Evolutionary conservation across 1,140 invertebrate genomes (phyloP).

Genomic region (Rhagoletis zephyria): DNA sequence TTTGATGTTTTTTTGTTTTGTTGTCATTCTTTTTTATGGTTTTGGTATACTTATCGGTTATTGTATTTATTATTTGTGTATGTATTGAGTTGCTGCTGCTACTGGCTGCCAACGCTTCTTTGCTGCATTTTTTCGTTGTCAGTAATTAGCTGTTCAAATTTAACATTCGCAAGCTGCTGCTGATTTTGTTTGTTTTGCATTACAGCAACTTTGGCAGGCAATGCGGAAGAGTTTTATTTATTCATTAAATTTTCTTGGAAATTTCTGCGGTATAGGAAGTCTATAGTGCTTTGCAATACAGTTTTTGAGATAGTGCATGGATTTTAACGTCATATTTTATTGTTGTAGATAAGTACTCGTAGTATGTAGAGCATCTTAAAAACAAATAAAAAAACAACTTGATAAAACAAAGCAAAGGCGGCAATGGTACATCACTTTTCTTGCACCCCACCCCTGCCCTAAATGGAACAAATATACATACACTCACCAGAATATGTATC

Average conservation of each 20-base stretch:
- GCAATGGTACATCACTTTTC: no score
- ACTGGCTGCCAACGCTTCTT: neutral
- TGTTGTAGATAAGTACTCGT: no score
- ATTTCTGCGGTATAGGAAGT: neutral
- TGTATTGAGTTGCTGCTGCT: neutral
- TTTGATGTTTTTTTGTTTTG: no score
- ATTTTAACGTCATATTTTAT: no score
- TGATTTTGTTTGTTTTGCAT: neutral
- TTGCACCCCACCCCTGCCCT: no score
- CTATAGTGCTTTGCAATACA: no score
- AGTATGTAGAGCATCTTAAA: no score
- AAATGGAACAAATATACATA: no score
- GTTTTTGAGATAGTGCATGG: no score
- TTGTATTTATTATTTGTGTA: neutral
- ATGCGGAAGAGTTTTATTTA: conserved; percentile 1
- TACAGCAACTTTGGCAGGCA: neutral
- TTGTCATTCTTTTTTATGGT: neutral
- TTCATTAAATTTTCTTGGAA: neutral
- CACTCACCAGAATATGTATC: no score
- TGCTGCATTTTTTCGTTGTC: neutral
- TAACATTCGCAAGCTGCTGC: neutral
- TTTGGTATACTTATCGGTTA: neutral
- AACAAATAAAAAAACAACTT: no score
- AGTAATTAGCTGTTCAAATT: conserved; percentile 24
- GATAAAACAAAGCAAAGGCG: no score